These are phyloP conservation scores for Gryon sp. DNA, from an alignment of 1,140 invertebrate genomes.

Conservation along the genomic window DNA sequence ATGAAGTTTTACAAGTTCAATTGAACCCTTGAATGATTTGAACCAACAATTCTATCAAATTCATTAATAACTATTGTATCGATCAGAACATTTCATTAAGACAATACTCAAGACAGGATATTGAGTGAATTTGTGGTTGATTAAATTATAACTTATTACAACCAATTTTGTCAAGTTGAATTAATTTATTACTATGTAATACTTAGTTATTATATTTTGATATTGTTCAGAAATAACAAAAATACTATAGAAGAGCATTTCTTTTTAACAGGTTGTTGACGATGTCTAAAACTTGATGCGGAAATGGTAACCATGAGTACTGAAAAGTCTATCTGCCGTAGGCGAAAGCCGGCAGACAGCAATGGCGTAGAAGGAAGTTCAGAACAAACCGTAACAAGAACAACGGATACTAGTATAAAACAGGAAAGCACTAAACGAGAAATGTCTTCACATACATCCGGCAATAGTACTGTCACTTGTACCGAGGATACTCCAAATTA, in stretches of 20 bases:
- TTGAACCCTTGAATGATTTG: too few relatives aligned
- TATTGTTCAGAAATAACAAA: too few relatives aligned
- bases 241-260: background rate
- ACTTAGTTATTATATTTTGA: too few relatives aligned
- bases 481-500: conserved; percentile 76
- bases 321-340: conserved; percentile 75
- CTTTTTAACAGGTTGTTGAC: conserved; percentile 23
- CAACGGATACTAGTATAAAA: conserved; percentile 55
- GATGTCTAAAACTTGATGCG: conserved; percentile 66
- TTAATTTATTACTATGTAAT: too few relatives aligned
- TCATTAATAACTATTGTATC: too few relatives aligned
- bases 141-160: too few relatives aligned
- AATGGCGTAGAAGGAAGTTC: conserved; percentile 64
- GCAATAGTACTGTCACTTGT: conserved; percentile 68
- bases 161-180: too few relatives aligned
- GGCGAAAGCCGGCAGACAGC: conserved; percentile 70
- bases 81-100: too few relatives aligned
- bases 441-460: conserved; percentile 55
- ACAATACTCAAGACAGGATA: too few relatives aligned
- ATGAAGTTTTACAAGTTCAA: too few relatives aligned
- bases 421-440: conserved; percentile 63
- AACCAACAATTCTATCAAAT: too few relatives aligned
- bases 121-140: too few relatives aligned
- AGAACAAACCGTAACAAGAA: conserved; percentile 61
- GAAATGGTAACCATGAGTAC: conserved; percentile 79